Evolutionary conservation across 2,113 vertebrate genomes (phyloP).

Genomic region (Ciconia boyciana): DNA sequence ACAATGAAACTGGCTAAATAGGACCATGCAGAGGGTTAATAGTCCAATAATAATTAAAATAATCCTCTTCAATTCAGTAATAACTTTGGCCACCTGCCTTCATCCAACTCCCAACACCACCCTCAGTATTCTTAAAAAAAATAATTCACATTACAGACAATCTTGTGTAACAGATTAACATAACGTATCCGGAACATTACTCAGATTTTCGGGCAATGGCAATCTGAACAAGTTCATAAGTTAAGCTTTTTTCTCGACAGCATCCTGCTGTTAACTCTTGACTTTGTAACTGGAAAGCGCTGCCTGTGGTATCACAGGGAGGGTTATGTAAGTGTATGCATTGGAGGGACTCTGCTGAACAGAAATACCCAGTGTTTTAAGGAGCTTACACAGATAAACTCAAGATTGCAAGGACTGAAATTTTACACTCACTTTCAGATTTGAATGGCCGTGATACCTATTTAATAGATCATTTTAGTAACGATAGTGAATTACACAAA

Average conservation of each 20-base stretch:
- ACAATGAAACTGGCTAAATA: neutral
- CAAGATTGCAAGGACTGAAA: neutral
- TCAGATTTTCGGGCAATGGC: conserved; percentile 49
- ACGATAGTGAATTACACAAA: neutral
- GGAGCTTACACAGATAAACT: neutral
- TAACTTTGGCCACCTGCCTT: conserved; percentile 40
- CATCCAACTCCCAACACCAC: neutral
- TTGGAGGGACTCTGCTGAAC: neutral
- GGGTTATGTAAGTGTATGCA: neutral
- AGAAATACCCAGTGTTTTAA: neutral
- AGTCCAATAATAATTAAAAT: conserved; percentile 47
- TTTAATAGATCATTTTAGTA: neutral
- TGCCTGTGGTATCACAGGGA: neutral
- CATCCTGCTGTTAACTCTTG: conserved; percentile 20
- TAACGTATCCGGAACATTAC: conserved; percentile 44
- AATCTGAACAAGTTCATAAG: neutral
- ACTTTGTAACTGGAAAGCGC: accelerated
- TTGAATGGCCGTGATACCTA: neutral
- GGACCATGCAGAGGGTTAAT: conserved; percentile 22
- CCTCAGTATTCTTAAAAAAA: conserved; percentile 31
- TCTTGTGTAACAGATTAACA: conserved; percentile 43
- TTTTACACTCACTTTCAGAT: neutral
- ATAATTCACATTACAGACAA: neutral
- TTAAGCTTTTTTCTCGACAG: neutral
- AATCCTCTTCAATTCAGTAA: conserved; percentile 10